These are phyloP conservation scores for Sebastiscus tertius DNA, from an alignment of 2,797 vertebrate genomes.

Conservation along the genomic window DNA sequence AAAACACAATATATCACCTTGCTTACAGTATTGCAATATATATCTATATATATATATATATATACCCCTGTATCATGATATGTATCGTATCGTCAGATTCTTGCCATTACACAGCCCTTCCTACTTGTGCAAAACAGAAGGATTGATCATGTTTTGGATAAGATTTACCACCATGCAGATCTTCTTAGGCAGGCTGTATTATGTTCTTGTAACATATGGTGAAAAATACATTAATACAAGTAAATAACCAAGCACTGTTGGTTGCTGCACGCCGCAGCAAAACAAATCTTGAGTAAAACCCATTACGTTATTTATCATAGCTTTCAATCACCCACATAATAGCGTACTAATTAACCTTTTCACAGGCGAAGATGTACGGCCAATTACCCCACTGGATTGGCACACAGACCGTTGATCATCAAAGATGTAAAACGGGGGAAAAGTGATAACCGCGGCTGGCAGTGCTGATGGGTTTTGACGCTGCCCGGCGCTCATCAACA, in stretches of 20 bases:
- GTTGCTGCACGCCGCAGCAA: constrained; percentile 27
- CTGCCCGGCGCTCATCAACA: constrained; percentile 24
- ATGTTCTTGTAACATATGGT: background rate
- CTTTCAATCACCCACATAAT: constrained; percentile 75
- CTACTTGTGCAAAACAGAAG: background rate
- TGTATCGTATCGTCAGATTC: too few relatives aligned
- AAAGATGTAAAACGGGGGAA: constrained; percentile 60
- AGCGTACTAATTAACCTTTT: constrained; percentile 78
- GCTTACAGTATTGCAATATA: too few relatives aligned
- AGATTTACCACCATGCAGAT: background rate
- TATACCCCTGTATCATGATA: too few relatives aligned
- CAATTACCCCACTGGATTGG: constrained; percentile 70
- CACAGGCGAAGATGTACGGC: constrained; percentile 67
- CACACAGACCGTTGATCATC: constrained; percentile 60
- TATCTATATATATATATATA: too few relatives aligned
- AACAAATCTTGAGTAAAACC: constrained; percentile 60
- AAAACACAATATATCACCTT: too few relatives aligned
- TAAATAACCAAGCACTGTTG: constrained; percentile 3
- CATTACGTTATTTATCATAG: constrained; percentile 66
- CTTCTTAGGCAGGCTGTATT: background rate
- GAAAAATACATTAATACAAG: background rate
- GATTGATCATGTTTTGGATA: background rate
- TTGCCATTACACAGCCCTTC: too few relatives aligned
- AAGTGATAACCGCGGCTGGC: constrained; percentile 47
- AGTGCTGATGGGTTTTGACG: constrained; percentile 43